These are phyloP conservation scores for Microcebus jonahi DNA, from an alignment of 2,113 vertebrate species.

Conservation along the genomic window DNA sequence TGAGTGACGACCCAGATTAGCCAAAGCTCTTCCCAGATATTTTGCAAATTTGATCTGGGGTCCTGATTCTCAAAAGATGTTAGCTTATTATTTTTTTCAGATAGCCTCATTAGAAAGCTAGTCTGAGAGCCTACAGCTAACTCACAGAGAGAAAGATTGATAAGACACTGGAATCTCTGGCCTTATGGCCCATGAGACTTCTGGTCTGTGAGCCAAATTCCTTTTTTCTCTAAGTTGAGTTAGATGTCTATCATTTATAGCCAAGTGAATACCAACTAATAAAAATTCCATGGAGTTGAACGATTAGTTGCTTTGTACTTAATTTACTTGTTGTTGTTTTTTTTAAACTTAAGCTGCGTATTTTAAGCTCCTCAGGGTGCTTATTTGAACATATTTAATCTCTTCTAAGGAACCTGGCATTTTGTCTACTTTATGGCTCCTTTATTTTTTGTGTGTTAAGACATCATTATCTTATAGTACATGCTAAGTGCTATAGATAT, in stretches of 20 bases:
- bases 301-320: not conserved
- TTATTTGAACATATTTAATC: not conserved
- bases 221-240: not conserved
- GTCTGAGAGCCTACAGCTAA: not conserved
- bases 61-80: not conserved
- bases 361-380: not conserved
- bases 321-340: not conserved
- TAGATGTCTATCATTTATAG: not conserved
- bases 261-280: not conserved
- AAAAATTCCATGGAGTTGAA: not conserved
- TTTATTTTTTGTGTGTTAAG: not conserved
- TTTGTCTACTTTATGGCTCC: not conserved
- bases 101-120: not conserved
- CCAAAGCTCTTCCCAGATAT: not conserved
- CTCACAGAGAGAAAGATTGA: not conserved
- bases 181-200: not conserved
- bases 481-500: not conserved
- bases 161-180: not conserved
- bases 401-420: not conserved
- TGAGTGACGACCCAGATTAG: not conserved
- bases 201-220: not conserved
- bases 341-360: not conserved
- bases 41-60: not conserved
- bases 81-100: not conserved
- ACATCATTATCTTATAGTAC: not conserved